Evolutionary conservation across 2,797 vertebrate species (phyloP), one percentile per base, ranked within the genome.

Genomic region (Choloepus didactylus): DNA sequence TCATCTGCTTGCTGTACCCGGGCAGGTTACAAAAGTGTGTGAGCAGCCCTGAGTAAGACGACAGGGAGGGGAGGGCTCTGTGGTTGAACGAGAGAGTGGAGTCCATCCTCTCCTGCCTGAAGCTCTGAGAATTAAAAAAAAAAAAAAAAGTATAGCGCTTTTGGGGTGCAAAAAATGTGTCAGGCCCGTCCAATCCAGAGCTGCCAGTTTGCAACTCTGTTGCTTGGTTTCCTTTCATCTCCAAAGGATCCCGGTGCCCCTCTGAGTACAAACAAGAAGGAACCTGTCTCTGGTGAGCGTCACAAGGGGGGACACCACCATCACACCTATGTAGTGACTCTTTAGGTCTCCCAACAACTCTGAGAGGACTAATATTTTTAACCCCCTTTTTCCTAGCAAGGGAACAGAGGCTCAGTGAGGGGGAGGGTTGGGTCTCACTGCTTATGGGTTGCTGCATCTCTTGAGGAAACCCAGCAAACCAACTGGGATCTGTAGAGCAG

Each of bases 1-100:
- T 89, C 72, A 9, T 18, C 11, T 31, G 27, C 41, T 15, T n/a
- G 9, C 35, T 3, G 11, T n/a, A 0, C 12, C 54, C 29, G 9
- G 60, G 76, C 7, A 44, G 25, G 16, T 8, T 44, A 41, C 6
- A 25, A 6, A 25, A 27, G 41, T 2, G 35, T 66, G 21, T 6
- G 27, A 67, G 85, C 54, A 79, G 23, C 25, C 31, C n/a, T 9
- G 2, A 5, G 10, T 1, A 11, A 46, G 67, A 27, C 1, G 46
- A 6, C 0, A 0, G 60, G 38, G 16, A 73, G 9, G 9, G 9
- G 41, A 5, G 7, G n/a, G 44, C 46, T 84, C 15, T 4, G 0
- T 0, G 15, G 19, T 56, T 29, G 9, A 25, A 3, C 35, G 2
- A 35, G 59, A 67, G 44, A 56, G 1, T 49, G 38, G 27, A 21